Conservation (phyloP, 2,113 vertebrate species). For the Vulpes ferrilata region DNA sequence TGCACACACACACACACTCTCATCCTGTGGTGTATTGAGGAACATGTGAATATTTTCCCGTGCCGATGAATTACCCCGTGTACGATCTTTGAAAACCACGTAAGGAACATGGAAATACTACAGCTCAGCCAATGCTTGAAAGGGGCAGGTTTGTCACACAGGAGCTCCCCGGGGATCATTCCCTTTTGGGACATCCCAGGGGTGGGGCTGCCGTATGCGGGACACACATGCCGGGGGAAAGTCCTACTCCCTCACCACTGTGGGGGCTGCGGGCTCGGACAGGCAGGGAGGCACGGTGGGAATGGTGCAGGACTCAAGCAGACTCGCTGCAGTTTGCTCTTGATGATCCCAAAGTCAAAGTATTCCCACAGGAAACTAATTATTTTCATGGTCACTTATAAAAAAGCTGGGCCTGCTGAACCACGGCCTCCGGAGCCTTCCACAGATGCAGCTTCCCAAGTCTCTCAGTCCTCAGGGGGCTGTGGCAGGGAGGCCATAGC, state of each 20-base stretch:
- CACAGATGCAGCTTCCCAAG: rapidly evolving
- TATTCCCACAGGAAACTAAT: rapidly evolving
- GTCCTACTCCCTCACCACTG: neutral
- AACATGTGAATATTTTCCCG: no score
- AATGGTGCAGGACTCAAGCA: neutral
- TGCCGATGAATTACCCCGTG: neutral
- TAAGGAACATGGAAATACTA: rapidly evolving
- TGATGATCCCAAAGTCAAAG: rapidly evolving
- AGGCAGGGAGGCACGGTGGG: neutral
- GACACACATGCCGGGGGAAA: rapidly evolving
- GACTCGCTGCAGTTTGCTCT: neutral
- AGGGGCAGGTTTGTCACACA: rapidly evolving
- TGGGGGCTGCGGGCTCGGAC: neutral
- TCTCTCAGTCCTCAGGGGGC: neutral
- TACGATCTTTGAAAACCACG: neutral
- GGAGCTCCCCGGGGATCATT: neutral
- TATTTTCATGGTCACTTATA: neutral
- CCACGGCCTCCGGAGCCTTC: rapidly evolving
- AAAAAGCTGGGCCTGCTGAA: rapidly evolving
- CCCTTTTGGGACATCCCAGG: rapidly evolving
- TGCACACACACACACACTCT: neutral
- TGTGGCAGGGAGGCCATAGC: neutral
- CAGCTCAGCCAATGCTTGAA: rapidly evolving
- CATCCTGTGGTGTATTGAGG: neutral
- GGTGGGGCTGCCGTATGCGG: no score